phyloP scores from a whole-genome alignment of 1,140 invertebrate genomes.

The Pseudomyrmex pallidus region DNA sequence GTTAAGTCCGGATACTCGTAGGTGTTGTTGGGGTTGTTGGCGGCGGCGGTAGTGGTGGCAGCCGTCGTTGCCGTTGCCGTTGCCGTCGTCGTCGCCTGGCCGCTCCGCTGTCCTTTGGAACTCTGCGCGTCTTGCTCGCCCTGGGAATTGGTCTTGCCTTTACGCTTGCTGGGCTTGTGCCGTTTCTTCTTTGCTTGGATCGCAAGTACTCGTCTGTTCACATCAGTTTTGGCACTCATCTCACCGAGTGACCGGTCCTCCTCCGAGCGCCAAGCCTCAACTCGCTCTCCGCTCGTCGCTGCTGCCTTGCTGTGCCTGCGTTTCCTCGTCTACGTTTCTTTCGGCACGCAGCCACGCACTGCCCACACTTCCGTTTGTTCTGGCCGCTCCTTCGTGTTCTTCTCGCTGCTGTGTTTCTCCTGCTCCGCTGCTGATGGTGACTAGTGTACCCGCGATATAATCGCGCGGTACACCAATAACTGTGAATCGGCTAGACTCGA shows the following conservation, averaged over 20 bases:
- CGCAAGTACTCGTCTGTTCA: slow-evolving; percentile 93
- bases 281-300: slow-evolving; percentile 31
- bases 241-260: slow-evolving; percentile 14
- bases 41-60: slow-evolving; percentile 2
- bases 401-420: not conserved
- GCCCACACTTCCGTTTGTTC: slow-evolving; percentile 53
- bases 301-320: slow-evolving; percentile 4
- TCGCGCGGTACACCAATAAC: not conserved
- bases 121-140: slow-evolving; percentile 76
- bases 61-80: slow-evolving; percentile 21
- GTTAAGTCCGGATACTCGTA: slow-evolving; percentile 63
- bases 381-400: slow-evolving; percentile 43
- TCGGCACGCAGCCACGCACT: slow-evolving; percentile 18
- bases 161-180: slow-evolving; percentile 93
- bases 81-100: slow-evolving; percentile 59
- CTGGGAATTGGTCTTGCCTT: slow-evolving; percentile 88
- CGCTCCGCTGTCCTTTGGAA: slow-evolving; percentile 84
- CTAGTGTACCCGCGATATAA: slow-evolving; percentile 16
- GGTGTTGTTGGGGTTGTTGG: slow-evolving; percentile 35
- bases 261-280: slow-evolving; percentile 44
- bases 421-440: not conserved
- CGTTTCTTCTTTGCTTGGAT: slow-evolving; percentile 96
- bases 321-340: slow-evolving; percentile 36
- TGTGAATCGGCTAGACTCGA: not conserved
- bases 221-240: slow-evolving; percentile 94